Conservation (phyloP, 2,113 vertebrate species). For the Sciurus niger region DNA sequence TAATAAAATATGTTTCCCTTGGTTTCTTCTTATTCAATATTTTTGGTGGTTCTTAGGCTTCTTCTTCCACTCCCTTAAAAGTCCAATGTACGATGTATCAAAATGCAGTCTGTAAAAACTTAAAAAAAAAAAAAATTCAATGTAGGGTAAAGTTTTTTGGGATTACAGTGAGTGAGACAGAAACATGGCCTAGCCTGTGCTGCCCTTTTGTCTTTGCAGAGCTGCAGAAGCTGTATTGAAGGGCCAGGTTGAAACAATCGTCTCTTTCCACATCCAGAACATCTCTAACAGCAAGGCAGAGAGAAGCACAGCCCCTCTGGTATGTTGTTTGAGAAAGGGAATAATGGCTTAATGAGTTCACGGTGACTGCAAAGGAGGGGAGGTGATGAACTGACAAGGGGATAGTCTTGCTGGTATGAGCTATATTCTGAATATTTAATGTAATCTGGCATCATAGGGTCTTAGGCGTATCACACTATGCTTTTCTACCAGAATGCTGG, state of each 20-base stretch:
- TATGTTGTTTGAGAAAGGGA: constrained; percentile 85
- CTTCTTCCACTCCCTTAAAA: not conserved
- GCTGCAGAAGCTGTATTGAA: constrained; percentile 98
- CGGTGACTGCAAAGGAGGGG: not conserved
- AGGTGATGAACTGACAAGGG: not conserved
- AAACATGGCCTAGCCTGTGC: not conserved
- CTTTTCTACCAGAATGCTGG: not conserved
- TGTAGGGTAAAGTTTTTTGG: not conserved
- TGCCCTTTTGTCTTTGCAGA: constrained; percentile 89
- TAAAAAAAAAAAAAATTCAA: not conserved
- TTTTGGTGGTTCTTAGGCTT: not conserved
- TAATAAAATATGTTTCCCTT: constrained; percentile 6
- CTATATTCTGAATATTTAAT: not conserved
- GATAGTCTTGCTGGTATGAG: not conserved
- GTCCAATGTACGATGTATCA: not conserved
- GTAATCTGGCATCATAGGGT: not conserved
- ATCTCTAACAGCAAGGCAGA: constrained; percentile 97
- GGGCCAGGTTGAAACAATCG: constrained; percentile 97
- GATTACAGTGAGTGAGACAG: not conserved
- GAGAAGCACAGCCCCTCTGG: constrained; percentile 95
- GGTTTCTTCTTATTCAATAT: not conserved
- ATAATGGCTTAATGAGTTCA: not conserved
- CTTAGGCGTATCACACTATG: not conserved
- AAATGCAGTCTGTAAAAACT: too few species aligned
- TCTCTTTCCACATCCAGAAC: constrained; percentile 99